phyloP scores from a whole-genome alignment of 2,113 vertebrate species.

The Colius striatus region DNA sequence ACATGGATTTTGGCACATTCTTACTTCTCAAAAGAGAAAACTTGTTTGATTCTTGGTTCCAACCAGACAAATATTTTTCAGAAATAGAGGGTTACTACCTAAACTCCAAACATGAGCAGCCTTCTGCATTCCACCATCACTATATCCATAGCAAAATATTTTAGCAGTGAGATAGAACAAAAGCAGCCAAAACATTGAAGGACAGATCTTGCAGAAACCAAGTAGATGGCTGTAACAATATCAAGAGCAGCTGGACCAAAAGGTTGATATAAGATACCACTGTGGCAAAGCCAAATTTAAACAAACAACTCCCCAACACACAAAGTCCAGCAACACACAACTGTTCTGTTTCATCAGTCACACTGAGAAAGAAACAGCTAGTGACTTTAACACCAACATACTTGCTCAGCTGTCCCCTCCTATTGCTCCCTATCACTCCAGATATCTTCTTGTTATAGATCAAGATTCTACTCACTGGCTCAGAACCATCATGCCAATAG shows the following conservation, averaged over 20 bases:
- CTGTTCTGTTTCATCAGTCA: background rate
- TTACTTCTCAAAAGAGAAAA: background rate
- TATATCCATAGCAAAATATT: background rate
- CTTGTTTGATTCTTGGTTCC: background rate
- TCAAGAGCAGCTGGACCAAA: background rate
- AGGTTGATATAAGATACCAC: background rate
- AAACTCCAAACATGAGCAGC: background rate
- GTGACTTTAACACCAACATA: background rate
- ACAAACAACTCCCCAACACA: background rate
- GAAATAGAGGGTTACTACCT: background rate
- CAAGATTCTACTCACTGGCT: background rate
- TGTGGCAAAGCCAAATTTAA: background rate
- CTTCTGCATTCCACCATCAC: background rate
- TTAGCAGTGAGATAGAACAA: background rate
- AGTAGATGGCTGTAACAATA: background rate
- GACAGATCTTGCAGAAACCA: background rate
- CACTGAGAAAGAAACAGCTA: background rate
- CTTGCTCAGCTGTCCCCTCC: background rate
- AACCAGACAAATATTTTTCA: background rate
- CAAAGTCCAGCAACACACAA: background rate
- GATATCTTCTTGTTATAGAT: background rate
- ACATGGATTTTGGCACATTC: constrained; percentile 10
- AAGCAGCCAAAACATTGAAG: background rate
- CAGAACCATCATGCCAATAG: background rate
- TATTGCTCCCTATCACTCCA: background rate